These are phyloP conservation scores for Embidobia sp. DNA, from an alignment of 2,888 invertebrate genomes.

Conservation along the genomic window DNA sequence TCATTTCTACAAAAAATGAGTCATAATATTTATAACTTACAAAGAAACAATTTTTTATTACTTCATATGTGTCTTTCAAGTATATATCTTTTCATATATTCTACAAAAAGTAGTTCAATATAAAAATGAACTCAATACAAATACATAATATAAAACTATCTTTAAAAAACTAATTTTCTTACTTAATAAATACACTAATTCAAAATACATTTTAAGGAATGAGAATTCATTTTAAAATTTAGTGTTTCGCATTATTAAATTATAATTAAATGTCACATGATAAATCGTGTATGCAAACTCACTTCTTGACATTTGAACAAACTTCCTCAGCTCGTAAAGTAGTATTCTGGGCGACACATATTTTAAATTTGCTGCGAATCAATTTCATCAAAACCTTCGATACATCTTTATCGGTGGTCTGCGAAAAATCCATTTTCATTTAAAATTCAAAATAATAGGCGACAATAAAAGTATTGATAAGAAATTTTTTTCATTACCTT, in stretches of 20 bases:
- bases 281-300: no score
- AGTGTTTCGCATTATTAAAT: no score
- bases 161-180: no score
- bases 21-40: no score
- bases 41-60: not conserved
- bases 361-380: conserved; percentile 78
- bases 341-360: conserved; percentile 75
- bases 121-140: no score
- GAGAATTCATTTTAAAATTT: no score
- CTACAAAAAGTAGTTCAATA: no score
- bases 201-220: no score
- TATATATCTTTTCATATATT: no score
- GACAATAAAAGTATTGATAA: conserved; percentile 10
- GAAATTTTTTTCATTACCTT: conserved; percentile 76
- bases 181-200: no score
- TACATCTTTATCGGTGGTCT: conserved; percentile 78
- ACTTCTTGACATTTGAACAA: conserved; percentile 70
- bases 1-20: conserved; percentile 70
- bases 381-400: conserved; percentile 78
- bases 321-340: conserved; percentile 72
- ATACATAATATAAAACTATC: no score
- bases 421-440: conserved; percentile 56
- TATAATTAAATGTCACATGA: no score
- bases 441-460: conserved; percentile 35
- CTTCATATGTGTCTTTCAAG: not conserved